A percentile compares a stretch with the other conserved stretches of the same genome.
phyloP scores from a whole-genome alignment of 1,140 invertebrate species.

The Tenebrio molitor region DNA sequence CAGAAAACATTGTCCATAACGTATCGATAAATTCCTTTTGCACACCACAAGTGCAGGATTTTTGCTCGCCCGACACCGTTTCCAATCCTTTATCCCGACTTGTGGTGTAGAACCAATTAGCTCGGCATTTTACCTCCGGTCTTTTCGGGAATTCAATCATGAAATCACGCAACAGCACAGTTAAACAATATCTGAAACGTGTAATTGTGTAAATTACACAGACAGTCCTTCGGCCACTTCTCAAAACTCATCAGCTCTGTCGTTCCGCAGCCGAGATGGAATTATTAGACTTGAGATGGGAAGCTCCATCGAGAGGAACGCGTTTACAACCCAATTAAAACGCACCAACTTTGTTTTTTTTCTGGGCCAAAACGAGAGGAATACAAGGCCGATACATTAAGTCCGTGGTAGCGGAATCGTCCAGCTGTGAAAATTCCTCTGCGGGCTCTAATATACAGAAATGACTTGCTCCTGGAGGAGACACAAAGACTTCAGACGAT shows the following conservation, averaged over 20 bases:
- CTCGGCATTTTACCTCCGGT: slow-evolving; percentile 33
- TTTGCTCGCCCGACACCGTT: slow-evolving; percentile 7
- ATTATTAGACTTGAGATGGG: slow-evolving; percentile 7
- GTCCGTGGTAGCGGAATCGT: background rate
- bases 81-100: slow-evolving; percentile 6
- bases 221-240: slow-evolving; percentile 23
- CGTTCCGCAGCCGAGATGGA: slow-evolving; percentile 3
- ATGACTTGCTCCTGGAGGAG: slow-evolving; percentile 17
- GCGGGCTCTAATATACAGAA: slow-evolving; percentile 12
- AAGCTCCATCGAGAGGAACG: background rate
- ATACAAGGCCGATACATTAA: background rate
- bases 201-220: slow-evolving; percentile 34
- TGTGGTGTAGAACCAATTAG: slow-evolving; percentile 12
- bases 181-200: slow-evolving; percentile 38
- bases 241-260: slow-evolving; percentile 30
- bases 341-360: background rate
- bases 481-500: slow-evolving; percentile 42
- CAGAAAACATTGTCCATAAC: slow-evolving; percentile 2
- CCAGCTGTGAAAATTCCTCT: slow-evolving; percentile 26
- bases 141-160: slow-evolving; percentile 34
- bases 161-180: slow-evolving; percentile 27
- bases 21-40: slow-evolving; percentile 30
- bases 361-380: background rate
- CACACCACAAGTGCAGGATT: slow-evolving; percentile 24
- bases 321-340: background rate